phyloP scores from a whole-genome alignment of 2,113 vertebrate species.

The Misgurnus mizolepis region DNA sequence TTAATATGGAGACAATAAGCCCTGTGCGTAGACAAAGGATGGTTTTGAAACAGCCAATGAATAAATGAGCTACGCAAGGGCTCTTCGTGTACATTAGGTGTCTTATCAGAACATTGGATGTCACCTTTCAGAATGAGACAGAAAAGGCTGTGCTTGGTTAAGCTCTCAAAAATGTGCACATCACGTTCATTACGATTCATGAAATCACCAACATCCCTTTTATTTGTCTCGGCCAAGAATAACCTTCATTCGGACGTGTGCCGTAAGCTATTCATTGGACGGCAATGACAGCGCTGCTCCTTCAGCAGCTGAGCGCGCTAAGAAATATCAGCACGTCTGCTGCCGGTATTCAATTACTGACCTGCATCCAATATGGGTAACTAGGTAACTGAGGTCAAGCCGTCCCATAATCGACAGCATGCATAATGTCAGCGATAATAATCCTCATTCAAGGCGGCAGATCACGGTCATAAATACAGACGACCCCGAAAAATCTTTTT shows the following conservation, averaged over 20 bases:
- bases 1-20: constrained; percentile 77
- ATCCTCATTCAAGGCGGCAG: constrained; percentile 36
- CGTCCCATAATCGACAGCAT: constrained; percentile 57
- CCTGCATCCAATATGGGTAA: constrained; percentile 57
- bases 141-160: constrained; percentile 47
- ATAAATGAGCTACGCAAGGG: constrained; percentile 55
- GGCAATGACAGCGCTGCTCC: constrained; percentile 46
- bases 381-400: constrained; percentile 54
- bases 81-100: constrained; percentile 61
- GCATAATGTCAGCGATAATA: constrained; percentile 56
- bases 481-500: background rate
- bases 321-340: constrained; percentile 42
- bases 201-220: constrained; percentile 52
- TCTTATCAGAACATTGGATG: constrained; percentile 54
- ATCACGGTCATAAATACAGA: constrained; percentile 22
- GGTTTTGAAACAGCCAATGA: constrained; percentile 62
- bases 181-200: constrained; percentile 58
- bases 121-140: constrained; percentile 65
- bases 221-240: constrained; percentile 53
- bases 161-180: constrained; percentile 51
- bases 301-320: constrained; percentile 42
- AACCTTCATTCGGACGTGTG: constrained; percentile 52
- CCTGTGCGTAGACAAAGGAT: constrained; percentile 63
- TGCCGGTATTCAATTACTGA: constrained; percentile 56
- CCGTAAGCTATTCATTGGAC: constrained; percentile 53